phyloP scores from a whole-genome alignment of 2,888 invertebrate species.

The Siphonodentalium dalli region DNA sequence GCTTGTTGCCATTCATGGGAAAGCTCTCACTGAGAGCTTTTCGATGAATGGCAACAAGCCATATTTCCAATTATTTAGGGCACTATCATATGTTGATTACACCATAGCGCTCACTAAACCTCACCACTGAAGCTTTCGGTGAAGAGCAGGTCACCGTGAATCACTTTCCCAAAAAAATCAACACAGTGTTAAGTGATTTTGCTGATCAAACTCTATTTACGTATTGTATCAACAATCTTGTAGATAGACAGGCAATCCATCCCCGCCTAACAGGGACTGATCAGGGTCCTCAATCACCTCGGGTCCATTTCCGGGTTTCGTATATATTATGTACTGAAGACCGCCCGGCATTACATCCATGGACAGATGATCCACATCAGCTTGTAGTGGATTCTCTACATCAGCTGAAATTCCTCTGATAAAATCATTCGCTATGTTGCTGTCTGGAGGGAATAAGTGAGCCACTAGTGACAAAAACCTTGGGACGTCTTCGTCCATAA shows the following conservation, averaged over 20 bases:
- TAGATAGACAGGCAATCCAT: constrained; percentile 47
- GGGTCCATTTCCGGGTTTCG: constrained; percentile 84
- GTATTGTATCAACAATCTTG: no score
- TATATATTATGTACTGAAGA: constrained; percentile 84
- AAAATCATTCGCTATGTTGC: constrained; percentile 20
- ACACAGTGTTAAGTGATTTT: no score
- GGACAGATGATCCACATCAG: constrained; percentile 33
- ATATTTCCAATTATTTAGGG: no score
- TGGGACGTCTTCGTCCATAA: constrained; percentile 78
- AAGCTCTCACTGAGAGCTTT: no score
- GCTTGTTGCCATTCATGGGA: no score
- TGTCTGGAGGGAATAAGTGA: constrained; percentile 76
- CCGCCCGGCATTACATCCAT: constrained; percentile 68
- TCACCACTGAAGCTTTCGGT: no score
- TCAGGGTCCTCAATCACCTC: constrained; percentile 60
- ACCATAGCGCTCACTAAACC: no score
- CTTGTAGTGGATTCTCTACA: constrained; percentile 28
- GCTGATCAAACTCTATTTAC: no score
- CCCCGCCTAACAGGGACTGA: constrained; percentile 38
- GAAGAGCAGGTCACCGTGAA: no score
- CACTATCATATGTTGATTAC: no score
- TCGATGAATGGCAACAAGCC: no score
- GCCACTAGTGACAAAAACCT: constrained; percentile 75
- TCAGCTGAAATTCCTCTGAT: constrained; percentile 11
- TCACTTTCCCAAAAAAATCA: no score